Base-by-base conservation (phyloP, 1,140 invertebrate genomes). In the Melitaea cinxia region DNA sequence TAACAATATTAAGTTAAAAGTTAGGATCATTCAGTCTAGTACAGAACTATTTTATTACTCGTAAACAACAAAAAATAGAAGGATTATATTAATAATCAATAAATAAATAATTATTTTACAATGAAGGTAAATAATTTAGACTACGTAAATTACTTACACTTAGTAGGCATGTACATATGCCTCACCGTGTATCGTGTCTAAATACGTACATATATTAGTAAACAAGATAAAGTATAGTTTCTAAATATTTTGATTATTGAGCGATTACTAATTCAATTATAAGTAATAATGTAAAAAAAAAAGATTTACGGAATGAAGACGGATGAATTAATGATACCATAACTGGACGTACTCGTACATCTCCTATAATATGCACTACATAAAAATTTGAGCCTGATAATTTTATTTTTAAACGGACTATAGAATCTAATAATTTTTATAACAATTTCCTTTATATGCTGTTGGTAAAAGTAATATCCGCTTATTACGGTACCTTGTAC, bases 341-440 rank as follows among this genome's bases (percentile, higher is more conserved):
- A 55, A 56, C 19, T 71, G 74, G 74, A 76, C 74, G 74, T 71
- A 68, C 68, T 69, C 47, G 67, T 66, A 42, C 58, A 67, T 64
- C 61, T 66, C 68, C 50, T n/a, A 68, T 62, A 68, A 15, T 42
- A 42, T 42, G 15, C 19, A 57, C 50, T 39, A 54, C 55, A 59
- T 39, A 63, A 35, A 47, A 64, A 57, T 54, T 72, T 76, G 71
- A 76, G 70, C 73, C 65, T 58, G 37, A 24, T 50, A 33, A 33
- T 26, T 4, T 26, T 26, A 26, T 4, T 26, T 26, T 26, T 26
- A n/a, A n/a, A n/a, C n/a, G n/a, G n/a, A n/a, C n/a, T n/a, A n/a
- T n/a, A n/a, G n/a, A n/a, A n/a, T n/a, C n/a, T n/a, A n/a, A n/a
- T n/a, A n/a, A n/a, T n/a, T n/a, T n/a, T n/a, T n/a, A n/a, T n/a